Evolutionary conservation across 2,888 invertebrate species (phyloP).

Genomic region (Nomada hirtipes): DNA sequence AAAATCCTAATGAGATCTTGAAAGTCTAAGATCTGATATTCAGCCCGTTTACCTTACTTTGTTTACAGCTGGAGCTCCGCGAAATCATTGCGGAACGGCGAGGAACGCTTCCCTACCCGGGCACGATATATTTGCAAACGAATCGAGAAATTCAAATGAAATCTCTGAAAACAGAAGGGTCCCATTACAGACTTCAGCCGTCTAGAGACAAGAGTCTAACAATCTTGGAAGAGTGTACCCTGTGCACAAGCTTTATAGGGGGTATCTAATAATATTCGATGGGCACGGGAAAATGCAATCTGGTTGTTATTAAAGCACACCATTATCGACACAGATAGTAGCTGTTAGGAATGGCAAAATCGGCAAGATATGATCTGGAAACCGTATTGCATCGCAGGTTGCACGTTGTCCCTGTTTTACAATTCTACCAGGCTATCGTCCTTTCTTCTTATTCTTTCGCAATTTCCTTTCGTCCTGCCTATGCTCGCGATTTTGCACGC

Average conservation of each 20-base stretch:
- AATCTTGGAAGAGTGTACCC: background rate
- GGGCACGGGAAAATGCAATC: too few species aligned
- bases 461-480: background rate
- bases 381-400: conserved; percentile 19
- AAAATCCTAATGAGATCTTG: conserved; percentile 66
- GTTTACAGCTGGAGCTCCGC: conserved; percentile 53
- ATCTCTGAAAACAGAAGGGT: conserved; percentile 10
- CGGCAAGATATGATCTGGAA: background rate
- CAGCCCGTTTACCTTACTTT: conserved; percentile 57
- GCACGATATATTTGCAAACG: conserved; percentile 58
- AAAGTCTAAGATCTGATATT: conserved; percentile 64
- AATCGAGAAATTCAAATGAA: conserved; percentile 56
- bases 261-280: too few species aligned
- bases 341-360: background rate
- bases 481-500: conserved; percentile 2
- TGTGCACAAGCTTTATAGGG: too few species aligned
- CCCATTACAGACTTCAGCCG: conserved; percentile 1
- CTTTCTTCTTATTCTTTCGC: background rate
- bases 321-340: background rate
- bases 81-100: conserved; percentile 49
- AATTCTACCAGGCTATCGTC: conserved; percentile 23
- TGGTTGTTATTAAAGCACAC: conserved; percentile 12
- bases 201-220: background rate
- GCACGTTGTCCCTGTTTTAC: conserved; percentile 27
- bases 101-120: conserved; percentile 24